Evolutionary conservation across 92 coral and sea anemone species (phyloP).

Genomic region (Micromussa lordhowensis): DNA sequence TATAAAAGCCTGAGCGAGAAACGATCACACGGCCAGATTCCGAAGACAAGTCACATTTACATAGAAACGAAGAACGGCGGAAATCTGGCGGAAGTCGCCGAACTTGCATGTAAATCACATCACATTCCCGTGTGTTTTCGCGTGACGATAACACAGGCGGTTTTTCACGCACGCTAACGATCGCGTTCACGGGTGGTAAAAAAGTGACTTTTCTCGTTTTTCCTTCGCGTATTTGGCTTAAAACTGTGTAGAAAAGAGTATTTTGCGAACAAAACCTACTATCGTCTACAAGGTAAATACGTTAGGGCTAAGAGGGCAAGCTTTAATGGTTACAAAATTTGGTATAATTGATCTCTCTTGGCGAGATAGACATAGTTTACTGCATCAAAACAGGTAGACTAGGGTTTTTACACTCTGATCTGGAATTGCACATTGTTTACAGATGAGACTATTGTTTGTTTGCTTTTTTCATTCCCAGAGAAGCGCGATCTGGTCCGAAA

Average conservation of each 20-base stretch:
- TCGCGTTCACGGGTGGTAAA: neutral
- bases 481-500: too few relatives aligned
- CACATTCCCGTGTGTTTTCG: conserved; percentile 4
- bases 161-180: neutral
- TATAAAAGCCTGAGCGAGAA: neutral
- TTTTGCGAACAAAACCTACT: neutral
- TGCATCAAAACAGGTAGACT: neutral
- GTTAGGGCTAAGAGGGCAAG: neutral
- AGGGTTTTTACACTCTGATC: too few relatives aligned
- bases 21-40: neutral
- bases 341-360: neutral
- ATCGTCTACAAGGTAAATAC: neutral
- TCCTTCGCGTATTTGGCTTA: neutral
- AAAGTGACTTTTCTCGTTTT: neutral
- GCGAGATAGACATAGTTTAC: neutral
- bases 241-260: neutral
- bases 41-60: neutral
- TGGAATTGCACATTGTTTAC: too few relatives aligned
- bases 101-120: neutral
- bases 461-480: too few relatives aligned
- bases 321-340: neutral
- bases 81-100: neutral
- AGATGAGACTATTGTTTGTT: too few relatives aligned
- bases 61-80: neutral
- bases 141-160: neutral